Evolutionary conservation across 2,888 invertebrate genomes (phyloP).

Genomic region (Chrysolina haemoptera): DNA sequence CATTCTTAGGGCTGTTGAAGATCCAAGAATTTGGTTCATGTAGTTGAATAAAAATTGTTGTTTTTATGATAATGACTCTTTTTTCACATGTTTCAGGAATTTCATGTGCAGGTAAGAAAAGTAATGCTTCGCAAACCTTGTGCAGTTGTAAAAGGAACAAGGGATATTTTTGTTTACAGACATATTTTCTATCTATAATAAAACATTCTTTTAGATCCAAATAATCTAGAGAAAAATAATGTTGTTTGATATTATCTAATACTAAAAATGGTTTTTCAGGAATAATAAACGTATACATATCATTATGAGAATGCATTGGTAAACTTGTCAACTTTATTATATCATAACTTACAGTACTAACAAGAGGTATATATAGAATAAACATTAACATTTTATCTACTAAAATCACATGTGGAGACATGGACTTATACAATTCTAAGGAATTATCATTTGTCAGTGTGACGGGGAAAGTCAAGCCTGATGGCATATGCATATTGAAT

Average conservation of each 20-base stretch:
- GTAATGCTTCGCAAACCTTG: not conserved
- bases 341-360: constrained; percentile 1
- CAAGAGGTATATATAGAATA: not conserved
- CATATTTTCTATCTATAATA: not conserved
- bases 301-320: not conserved
- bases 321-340: not conserved
- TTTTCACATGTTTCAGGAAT: not conserved
- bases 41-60: not conserved
- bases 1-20: not conserved
- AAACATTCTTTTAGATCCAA: not conserved
- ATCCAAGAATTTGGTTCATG: not conserved
- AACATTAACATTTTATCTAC: not conserved
- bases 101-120: not conserved
- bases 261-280: not conserved
- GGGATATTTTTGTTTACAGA: not conserved
- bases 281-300: not conserved
- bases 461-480: not conserved
- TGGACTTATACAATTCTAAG: not conserved
- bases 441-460: not conserved
- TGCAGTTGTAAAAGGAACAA: not conserved
- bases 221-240: not conserved
- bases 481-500: not conserved
- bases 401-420: not conserved
- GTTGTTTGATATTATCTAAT: not conserved
- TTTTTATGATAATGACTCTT: not conserved